A percentile compares a stretch with the other conserved stretches of the same genome.
Conservation (phyloP, 2,888 invertebrate species). For the Erebia epiphron region DNA sequence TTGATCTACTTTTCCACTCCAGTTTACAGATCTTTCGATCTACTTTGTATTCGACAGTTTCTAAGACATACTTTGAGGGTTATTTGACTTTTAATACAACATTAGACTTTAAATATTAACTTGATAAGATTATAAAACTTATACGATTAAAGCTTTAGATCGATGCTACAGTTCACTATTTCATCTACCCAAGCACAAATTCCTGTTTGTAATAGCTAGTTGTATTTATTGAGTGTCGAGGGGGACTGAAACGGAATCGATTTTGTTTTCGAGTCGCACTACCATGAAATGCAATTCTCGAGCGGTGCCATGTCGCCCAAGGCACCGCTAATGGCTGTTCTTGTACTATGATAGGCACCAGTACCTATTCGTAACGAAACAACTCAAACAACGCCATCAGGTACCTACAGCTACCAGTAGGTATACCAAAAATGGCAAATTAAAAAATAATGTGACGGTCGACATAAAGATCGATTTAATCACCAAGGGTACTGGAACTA, state of each 20-base stretch:
- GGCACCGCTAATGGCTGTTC: conserved; percentile 51
- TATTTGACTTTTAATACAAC: too few relatives aligned
- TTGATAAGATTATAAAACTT: background rate
- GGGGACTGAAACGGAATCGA: conserved; percentile 37
- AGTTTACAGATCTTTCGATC: too few relatives aligned
- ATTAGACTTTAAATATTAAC: too few relatives aligned
- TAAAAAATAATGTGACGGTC: too few relatives aligned
- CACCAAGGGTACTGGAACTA: too few relatives aligned
- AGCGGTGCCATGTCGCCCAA: conserved; percentile 60
- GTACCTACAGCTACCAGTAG: background rate
- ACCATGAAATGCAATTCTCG: conserved; percentile 61
- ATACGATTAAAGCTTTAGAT: background rate
- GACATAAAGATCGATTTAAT: too few relatives aligned
- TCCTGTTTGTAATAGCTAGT: background rate
- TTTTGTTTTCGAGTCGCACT: conserved; percentile 49
- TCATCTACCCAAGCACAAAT: background rate
- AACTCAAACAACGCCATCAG: background rate
- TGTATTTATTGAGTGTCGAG: conserved; percentile 17
- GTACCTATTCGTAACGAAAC: background rate
- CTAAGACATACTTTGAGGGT: too few relatives aligned
- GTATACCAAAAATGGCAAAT: background rate
- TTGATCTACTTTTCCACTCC: too few relatives aligned
- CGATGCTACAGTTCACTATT: background rate
- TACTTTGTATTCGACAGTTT: too few relatives aligned
- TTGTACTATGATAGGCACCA: background rate